Base-by-base conservation (phyloP, 2,797 vertebrate species). In the Paedocypris micromegethes region DNA sequence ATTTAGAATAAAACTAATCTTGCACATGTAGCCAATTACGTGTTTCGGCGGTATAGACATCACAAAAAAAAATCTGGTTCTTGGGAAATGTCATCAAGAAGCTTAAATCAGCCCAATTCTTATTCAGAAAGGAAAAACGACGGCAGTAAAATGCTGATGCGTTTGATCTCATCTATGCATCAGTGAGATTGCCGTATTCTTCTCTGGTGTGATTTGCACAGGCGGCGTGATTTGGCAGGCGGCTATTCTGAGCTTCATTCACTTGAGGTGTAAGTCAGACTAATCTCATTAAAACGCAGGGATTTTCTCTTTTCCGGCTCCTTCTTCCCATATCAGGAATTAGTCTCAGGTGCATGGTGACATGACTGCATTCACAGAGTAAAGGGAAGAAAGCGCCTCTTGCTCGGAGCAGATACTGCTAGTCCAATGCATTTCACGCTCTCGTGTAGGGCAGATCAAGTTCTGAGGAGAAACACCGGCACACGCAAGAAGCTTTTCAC, bases 261-360 rank as follows among this genome's bases (percentile, higher is more conserved):
- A 66, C 57, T 60, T 23, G 64, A 66, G 66, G 50, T 71, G 65
- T 74, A 72, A 79, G 74, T 78, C 75, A 70, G 75, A 52, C 57
- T 75, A 78, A 75, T 80, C 77, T 78, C 58, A 73, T 76, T 76
- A 76, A 68, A 75, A 62, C 56, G 37, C 50, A 46, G 54, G 6
- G 47, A 41, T 76, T 62, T 64, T 66, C 68, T 57, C 53, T 45
- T 70, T 9, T 73, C 42, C 37, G 58, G 68, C 58, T 62, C 57
- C 58, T 56, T 50, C 68, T 64, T 50, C 52, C 46, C 9, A 4
- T 66, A 80, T 69, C 54, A 66, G 63, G 52, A 66, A 75, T 77
- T 74, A 72, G 75, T 77, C 61, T 72, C 61, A 77, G 61, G 74
- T 70, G 72, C 49, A 49, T 6, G 46, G 61, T 54, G 56, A 66